phyloP scores from a whole-genome alignment of 2,888 invertebrate species.

The Germaria angustata region DNA sequence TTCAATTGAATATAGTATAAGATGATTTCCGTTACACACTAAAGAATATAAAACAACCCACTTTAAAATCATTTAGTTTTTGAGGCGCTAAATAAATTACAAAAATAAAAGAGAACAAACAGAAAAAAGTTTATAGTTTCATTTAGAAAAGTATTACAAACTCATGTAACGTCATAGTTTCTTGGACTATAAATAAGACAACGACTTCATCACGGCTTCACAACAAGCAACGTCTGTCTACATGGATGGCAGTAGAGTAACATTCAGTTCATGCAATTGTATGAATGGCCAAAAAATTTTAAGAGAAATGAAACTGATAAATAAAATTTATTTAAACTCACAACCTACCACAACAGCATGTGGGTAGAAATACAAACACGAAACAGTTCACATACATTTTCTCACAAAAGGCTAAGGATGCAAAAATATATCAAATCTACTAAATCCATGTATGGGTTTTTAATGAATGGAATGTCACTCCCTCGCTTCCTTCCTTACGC shows the following conservation, averaged over 20 bases:
- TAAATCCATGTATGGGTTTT: background rate
- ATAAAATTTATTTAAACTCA: background rate
- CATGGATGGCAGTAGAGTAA: background rate
- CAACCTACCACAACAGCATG: slow-evolving; percentile 1
- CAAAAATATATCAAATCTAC: background rate
- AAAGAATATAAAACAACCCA: slow-evolving; percentile 35
- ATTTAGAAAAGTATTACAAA: background rate
- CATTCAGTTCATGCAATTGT: slow-evolving; percentile 1
- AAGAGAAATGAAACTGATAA: background rate
- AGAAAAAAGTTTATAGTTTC: background rate
- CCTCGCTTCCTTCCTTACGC: background rate
- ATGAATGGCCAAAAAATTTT: background rate
- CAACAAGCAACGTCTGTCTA: background rate
- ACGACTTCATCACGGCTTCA: background rate
- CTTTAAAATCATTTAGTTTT: slow-evolving; percentile 43
- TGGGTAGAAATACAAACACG: background rate
- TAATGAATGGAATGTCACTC: slow-evolving; percentile 2
- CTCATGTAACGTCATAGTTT: slow-evolving; percentile 33
- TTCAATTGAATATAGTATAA: slow-evolving; percentile 13
- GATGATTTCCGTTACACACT: background rate
- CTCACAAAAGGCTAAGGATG: background rate
- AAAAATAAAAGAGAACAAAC: background rate
- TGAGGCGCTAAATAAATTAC: slow-evolving; percentile 34
- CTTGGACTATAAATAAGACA: background rate
- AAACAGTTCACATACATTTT: background rate